Evolutionary conservation across 2,113 vertebrate species (phyloP).

Genomic region (Larimichthys polyactis): DNA sequence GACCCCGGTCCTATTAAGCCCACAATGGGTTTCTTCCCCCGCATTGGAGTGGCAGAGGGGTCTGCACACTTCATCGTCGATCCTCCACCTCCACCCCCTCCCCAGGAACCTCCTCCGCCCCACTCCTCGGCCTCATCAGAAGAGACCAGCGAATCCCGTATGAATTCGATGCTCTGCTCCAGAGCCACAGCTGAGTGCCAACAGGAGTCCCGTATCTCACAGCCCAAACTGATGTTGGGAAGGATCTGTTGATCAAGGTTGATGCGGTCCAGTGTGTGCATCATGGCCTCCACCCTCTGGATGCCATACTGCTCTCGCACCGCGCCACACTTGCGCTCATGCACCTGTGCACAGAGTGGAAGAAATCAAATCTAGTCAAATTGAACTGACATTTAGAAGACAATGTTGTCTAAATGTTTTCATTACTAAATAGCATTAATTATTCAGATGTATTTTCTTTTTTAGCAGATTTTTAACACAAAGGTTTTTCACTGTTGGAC

Average conservation of each 20-base stretch:
- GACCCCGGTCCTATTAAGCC: constrained; percentile 98
- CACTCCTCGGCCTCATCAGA: constrained; percentile 92
- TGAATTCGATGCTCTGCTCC: constrained; percentile 99
- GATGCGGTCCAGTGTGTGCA: constrained; percentile 96
- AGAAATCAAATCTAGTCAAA: neutral
- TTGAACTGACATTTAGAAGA: constrained; percentile 13
- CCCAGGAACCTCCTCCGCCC: constrained; percentile 71
- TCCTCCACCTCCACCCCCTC: constrained; percentile 58
- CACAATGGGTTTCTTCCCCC: constrained; percentile 96
- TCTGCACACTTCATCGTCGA: constrained; percentile 84
- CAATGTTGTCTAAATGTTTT: neutral
- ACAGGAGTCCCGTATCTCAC: constrained; percentile 98
- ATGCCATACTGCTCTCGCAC: constrained; percentile 98
- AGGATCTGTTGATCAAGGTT: constrained; percentile 91
- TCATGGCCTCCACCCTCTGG: constrained; percentile 98
- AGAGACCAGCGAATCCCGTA: constrained; percentile 96
- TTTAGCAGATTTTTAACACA: neutral
- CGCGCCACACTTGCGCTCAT: constrained; percentile 96
- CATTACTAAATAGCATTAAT: neutral
- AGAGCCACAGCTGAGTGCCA: constrained; percentile 98
- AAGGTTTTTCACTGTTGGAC: constrained; percentile 13
- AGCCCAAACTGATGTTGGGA: constrained; percentile 95
- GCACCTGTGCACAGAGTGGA: constrained; percentile 71
- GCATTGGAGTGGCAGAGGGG: constrained; percentile 89
- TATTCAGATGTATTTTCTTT: constrained; percentile 1